Evolutionary conservation across 1,140 invertebrate species (phyloP).

Genomic region (Pomacea maculata): DNA sequence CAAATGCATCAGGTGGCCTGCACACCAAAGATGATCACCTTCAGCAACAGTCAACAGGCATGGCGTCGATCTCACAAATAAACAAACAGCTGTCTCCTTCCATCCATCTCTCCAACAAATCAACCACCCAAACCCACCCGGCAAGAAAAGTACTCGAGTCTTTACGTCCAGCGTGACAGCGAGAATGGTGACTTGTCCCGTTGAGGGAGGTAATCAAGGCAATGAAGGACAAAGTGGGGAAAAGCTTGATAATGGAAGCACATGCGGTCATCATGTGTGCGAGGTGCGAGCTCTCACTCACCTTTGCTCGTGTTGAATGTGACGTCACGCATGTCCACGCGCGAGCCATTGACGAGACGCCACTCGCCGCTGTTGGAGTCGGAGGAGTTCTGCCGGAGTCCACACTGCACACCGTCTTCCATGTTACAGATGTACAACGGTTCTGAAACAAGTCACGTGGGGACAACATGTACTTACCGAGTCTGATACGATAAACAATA

Average conservation of each 20-base stretch:
- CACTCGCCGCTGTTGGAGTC: constrained; percentile 36
- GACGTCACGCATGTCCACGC: constrained; percentile 23
- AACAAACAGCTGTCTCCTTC: too few species aligned
- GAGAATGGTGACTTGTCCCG: too few species aligned
- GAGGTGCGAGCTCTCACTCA: background rate
- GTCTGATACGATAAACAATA: background rate
- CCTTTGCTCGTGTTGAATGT: constrained; percentile 21
- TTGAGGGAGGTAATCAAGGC: too few species aligned
- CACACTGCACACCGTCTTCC: constrained; percentile 42
- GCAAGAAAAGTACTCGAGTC: too few species aligned
- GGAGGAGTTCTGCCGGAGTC: constrained; percentile 34
- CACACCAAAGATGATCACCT: constrained; percentile 6
- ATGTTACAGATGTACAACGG: constrained; percentile 40
- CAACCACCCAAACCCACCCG: too few species aligned
- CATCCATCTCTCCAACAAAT: too few species aligned
- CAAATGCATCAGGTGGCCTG: constrained; percentile 35
- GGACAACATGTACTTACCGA: background rate
- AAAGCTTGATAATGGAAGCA: background rate
- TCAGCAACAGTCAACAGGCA: background rate
- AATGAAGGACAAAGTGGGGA: too few species aligned
- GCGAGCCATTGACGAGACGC: constrained; percentile 31
- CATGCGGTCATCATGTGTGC: too few species aligned
- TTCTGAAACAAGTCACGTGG: constrained; percentile 23
- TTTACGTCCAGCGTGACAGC: too few species aligned
- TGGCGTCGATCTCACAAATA: background rate